These are phyloP conservation scores for Exocentrus adspersus DNA, from an alignment of 2,888 invertebrate genomes.

Conservation along the genomic window DNA sequence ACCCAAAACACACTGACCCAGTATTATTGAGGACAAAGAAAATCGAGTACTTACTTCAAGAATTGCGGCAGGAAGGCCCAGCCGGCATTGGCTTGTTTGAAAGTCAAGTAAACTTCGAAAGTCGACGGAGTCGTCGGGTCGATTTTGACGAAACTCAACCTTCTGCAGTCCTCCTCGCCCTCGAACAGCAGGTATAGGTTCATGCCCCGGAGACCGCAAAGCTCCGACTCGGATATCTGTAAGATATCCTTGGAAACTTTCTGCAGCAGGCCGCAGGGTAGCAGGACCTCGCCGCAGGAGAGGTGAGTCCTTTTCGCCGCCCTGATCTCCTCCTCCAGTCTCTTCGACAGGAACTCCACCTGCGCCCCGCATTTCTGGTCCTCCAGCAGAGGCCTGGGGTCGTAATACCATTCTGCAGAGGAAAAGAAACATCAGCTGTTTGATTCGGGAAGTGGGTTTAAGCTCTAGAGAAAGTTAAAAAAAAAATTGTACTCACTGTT, in stretches of 20 bases:
- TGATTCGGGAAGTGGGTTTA: background rate
- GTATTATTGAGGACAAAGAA: constrained; percentile 13
- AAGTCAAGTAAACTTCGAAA: constrained; percentile 88
- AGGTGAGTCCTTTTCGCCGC: constrained; percentile 84
- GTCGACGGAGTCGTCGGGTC: constrained; percentile 89
- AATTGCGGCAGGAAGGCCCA: constrained; percentile 92
- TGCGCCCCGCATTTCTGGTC: constrained; percentile 63
- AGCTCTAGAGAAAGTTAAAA: background rate
- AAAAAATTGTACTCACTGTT: constrained; percentile 53
- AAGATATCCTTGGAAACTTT: constrained; percentile 83
- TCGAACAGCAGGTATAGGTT: constrained; percentile 85
- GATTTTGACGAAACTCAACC: constrained; percentile 84
- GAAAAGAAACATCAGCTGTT: constrained; percentile 37
- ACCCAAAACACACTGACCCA: background rate
- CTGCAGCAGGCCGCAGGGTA: constrained; percentile 84
- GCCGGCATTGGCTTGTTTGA: constrained; percentile 86
- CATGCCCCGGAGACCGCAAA: constrained; percentile 88
- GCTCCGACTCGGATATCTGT: constrained; percentile 85
- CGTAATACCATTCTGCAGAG: constrained; percentile 61
- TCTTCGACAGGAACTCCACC: constrained; percentile 76
- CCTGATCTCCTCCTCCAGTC: constrained; percentile 81
- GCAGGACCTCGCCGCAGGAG: constrained; percentile 84
- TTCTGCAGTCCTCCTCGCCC: constrained; percentile 74
- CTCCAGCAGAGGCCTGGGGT: constrained; percentile 53
- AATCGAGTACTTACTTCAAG: constrained; percentile 77